Percentiles rank a stretch among this genome's conserved stretches.
Evolutionary conservation across 2,888 invertebrate species (phyloP).

Genomic region (Carterocephalus palaemon): DNA sequence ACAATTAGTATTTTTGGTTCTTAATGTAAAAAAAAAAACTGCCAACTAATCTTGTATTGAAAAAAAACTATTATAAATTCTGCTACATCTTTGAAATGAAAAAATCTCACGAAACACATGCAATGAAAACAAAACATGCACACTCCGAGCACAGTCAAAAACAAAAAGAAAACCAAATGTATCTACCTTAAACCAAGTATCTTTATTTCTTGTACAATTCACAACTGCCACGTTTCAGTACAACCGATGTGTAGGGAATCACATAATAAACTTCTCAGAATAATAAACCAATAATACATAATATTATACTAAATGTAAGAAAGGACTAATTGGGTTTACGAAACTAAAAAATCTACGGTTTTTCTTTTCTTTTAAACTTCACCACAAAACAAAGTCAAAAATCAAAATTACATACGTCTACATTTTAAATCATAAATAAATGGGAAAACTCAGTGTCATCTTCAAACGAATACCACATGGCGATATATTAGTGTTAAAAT

Average conservation of each 20-base stretch:
- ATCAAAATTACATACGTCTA: slow-evolving; percentile 54
- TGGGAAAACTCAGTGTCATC: slow-evolving; percentile 47
- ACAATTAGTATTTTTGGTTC: slow-evolving; percentile 67
- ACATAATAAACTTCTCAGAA: slow-evolving; percentile 30
- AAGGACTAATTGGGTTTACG: slow-evolving; percentile 22
- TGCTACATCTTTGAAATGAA: slow-evolving; percentile 28
- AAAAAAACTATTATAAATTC: slow-evolving; percentile 44
- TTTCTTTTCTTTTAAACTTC: slow-evolving; percentile 34
- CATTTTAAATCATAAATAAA: slow-evolving; percentile 47
- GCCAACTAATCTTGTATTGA: slow-evolving; percentile 10
- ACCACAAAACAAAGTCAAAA: slow-evolving; percentile 36
- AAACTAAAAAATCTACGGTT: slow-evolving; percentile 30
- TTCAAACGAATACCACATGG: slow-evolving; percentile 39
- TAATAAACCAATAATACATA: slow-evolving; percentile 22
- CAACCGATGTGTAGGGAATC: slow-evolving; percentile 44
- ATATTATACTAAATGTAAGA: slow-evolving; percentile 21
- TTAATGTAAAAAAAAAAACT: slow-evolving; percentile 40
- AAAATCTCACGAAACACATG: slow-evolving; percentile 44
- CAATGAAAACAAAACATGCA: slow-evolving; percentile 63
- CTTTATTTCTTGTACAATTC: slow-evolving; percentile 74
- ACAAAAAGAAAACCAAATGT: slow-evolving; percentile 62
- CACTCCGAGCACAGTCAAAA: slow-evolving; percentile 57
- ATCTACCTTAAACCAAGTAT: slow-evolving; percentile 62
- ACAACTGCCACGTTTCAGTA: slow-evolving; percentile 64
- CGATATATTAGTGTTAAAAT: slow-evolving; percentile 19